Conservation (phyloP, 1,140 invertebrate species). For the Phenacoccus solenopsis region DNA sequence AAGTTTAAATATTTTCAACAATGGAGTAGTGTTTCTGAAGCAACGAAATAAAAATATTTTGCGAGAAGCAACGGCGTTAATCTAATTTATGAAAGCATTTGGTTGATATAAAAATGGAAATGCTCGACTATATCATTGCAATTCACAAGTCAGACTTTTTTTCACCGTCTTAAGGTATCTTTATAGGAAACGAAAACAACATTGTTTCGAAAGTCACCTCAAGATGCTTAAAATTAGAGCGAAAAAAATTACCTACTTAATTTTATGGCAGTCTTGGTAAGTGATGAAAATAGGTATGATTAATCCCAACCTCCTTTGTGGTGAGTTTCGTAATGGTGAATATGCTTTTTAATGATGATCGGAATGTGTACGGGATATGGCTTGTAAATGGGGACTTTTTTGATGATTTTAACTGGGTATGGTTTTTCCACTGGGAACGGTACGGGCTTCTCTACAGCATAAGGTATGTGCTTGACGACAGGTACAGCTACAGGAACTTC, state of each 20-base stretch:
- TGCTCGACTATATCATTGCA: too few species aligned
- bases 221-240: too few species aligned
- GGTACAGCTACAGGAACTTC: background rate
- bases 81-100: too few species aligned
- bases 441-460: background rate
- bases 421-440: background rate
- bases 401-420: background rate
- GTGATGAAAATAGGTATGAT: background rate
- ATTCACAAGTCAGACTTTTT: too few species aligned
- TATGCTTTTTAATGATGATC: background rate
- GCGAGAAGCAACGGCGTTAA: too few species aligned
- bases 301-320: background rate
- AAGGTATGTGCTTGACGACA: background rate
- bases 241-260: background rate
- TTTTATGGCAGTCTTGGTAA: background rate
- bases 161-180: too few species aligned
- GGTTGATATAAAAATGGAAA: too few species aligned
- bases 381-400: background rate
- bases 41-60: too few species aligned
- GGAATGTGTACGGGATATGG: slow-evolving; percentile 4
- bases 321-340: background rate
- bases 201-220: too few species aligned
- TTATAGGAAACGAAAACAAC: too few species aligned
- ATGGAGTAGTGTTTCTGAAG: too few species aligned
- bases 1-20: too few species aligned